Conservation (phyloP, 2,888 invertebrate species). For the Polyommatus iphigenia region DNA sequence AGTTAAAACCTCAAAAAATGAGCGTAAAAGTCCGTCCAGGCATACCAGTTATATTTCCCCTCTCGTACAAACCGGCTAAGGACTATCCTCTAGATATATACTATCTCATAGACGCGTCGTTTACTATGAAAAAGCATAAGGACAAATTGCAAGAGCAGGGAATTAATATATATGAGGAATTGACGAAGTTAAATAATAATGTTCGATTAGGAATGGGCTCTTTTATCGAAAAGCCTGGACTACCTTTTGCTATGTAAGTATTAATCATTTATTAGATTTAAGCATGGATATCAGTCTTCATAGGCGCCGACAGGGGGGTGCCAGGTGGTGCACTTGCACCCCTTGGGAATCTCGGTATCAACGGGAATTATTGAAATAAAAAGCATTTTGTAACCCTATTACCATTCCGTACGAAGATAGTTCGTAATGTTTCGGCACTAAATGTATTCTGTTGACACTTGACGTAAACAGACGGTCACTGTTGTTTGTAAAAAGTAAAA, state of each 20-base stretch:
- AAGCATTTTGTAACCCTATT: no score
- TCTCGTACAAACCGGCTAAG: slow-evolving; percentile 82
- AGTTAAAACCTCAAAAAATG: slow-evolving; percentile 80
- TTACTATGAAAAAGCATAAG: slow-evolving; percentile 85
- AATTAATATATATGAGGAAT: slow-evolving; percentile 62
- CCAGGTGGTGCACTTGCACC: no score
- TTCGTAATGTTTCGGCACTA: no score
- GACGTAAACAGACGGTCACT: no score
- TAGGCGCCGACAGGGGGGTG: no score
- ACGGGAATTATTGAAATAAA: no score
- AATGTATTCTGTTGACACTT: no score
- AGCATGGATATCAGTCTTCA: no score
- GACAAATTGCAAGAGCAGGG: slow-evolving; percentile 73
- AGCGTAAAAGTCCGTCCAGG: slow-evolving; percentile 74
- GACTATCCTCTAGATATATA: slow-evolving; percentile 92
- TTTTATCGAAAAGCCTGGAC: slow-evolving; percentile 84
- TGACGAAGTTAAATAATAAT: slow-evolving; percentile 81
- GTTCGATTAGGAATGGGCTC: slow-evolving; percentile 85
- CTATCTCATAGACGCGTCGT: slow-evolving; percentile 89
- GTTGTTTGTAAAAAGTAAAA: no score
- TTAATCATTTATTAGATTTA: background rate
- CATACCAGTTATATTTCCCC: slow-evolving; percentile 53
- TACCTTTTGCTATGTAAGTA: slow-evolving; percentile 80
- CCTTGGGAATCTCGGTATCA: no score
- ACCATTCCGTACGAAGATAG: no score